phyloP scores from a whole-genome alignment of 2,113 vertebrate species.

The Otus sunia region DNA sequence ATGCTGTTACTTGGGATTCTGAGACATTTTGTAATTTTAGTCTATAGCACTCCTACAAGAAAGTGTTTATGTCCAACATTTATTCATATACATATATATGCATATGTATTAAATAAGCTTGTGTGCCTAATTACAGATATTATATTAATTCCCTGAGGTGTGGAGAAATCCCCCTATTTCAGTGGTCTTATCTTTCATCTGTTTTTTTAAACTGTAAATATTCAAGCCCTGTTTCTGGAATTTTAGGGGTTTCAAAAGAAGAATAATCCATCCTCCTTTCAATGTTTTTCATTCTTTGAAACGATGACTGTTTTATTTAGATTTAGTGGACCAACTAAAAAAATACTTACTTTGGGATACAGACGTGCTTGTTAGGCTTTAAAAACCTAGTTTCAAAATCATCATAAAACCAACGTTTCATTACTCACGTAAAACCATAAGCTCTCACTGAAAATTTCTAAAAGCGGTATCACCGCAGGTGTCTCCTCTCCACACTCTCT shows the following conservation, averaged over 20 bases:
- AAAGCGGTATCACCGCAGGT: not conserved
- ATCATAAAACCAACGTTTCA: not conserved
- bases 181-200: conserved; percentile 1
- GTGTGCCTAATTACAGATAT: not conserved
- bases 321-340: not conserved
- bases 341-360: not conserved
- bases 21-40: not conserved
- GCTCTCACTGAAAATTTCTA: not conserved
- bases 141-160: not conserved
- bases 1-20: not conserved
- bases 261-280: not conserved
- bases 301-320: not conserved
- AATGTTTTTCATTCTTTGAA: conserved; percentile 20
- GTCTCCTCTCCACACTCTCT: not conserved
- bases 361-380: not conserved
- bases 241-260: conserved; percentile 15
- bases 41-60: not conserved
- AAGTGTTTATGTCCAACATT: not conserved
- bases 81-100: not conserved
- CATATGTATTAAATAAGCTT: not conserved
- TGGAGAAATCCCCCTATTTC: not conserved
- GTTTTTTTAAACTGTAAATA: not conserved
- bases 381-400: not conserved
- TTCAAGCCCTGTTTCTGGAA: not conserved
- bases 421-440: not conserved